Evolutionary conservation across 2,797 vertebrate genomes (phyloP).

Genomic region (Poeciliopsis turneri): DNA sequence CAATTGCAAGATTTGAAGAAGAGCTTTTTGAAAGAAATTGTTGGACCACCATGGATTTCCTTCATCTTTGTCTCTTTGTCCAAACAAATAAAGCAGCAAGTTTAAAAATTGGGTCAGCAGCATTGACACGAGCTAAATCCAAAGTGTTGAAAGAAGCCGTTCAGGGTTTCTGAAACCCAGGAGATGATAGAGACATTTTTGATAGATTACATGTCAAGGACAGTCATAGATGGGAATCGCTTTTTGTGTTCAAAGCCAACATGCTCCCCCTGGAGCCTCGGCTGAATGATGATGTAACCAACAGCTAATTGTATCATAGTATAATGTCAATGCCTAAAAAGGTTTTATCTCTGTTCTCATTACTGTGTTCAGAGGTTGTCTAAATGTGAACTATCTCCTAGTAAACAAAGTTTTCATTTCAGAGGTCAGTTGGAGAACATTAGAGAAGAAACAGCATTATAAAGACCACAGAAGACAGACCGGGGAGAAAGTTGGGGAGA

Average conservation of each 20-base stretch:
- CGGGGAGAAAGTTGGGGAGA: background rate
- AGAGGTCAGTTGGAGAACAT: background rate
- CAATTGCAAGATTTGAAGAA: background rate
- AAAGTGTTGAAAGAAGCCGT: constrained; percentile 31
- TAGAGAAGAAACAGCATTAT: background rate
- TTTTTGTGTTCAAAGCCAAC: constrained; percentile 45
- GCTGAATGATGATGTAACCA: background rate
- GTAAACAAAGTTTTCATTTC: background rate
- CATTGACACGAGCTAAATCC: constrained; percentile 16
- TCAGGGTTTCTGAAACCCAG: constrained; percentile 38
- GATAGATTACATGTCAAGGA: constrained; percentile 19
- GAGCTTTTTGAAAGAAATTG: background rate
- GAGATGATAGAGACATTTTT: constrained; percentile 11
- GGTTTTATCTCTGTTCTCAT: background rate
- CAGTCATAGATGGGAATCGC: constrained; percentile 33
- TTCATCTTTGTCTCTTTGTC: background rate
- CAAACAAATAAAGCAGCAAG: constrained; percentile 10
- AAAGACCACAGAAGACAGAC: too few relatives aligned
- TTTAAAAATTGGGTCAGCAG: background rate
- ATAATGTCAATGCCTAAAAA: background rate
- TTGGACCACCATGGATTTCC: background rate
- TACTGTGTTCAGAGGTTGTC: constrained; percentile 4
- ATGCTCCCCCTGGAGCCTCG: constrained; percentile 4
- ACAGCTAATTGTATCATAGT: background rate
- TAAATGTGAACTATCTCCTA: background rate